phyloP scores from a whole-genome alignment of 2,113 vertebrate genomes.

The Theropithecus gelada region DNA sequence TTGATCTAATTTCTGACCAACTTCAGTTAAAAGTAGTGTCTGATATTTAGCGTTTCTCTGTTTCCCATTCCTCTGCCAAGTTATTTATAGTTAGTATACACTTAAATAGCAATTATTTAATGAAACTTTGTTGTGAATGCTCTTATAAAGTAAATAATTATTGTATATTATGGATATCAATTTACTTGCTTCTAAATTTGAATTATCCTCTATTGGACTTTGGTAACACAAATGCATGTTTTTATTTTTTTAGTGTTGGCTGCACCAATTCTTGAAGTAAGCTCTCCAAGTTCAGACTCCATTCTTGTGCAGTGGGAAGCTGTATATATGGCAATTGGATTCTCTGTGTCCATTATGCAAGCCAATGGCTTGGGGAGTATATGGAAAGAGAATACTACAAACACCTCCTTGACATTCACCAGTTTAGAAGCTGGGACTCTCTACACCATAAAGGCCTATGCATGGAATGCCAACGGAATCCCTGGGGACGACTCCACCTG shows the following conservation, averaged over 20 bases:
- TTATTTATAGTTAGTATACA: background rate
- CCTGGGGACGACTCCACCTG: conserved; percentile 89
- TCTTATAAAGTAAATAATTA: conserved; percentile 22
- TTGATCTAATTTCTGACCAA: conserved; percentile 48
- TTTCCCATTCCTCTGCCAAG: background rate
- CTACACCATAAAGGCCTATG: conserved; percentile 91
- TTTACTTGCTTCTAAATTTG: conserved; percentile 19
- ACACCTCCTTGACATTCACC: conserved; percentile 84
- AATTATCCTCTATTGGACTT: background rate
- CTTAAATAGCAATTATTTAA: conserved; percentile 1
- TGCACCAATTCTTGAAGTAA: conserved; percentile 85
- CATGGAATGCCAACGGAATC: conserved; percentile 88
- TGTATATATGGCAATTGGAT: conserved; percentile 86
- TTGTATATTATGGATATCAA: background rate
- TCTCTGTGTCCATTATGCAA: conserved; percentile 89
- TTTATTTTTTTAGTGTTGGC: conserved; percentile 86
- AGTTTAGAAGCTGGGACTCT: conserved; percentile 88
- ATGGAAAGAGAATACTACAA: conserved; percentile 88
- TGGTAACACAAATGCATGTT: background rate
- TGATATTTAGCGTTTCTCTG: background rate
- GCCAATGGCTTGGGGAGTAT: conserved; percentile 87
- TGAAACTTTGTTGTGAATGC: background rate
- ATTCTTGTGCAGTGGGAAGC: conserved; percentile 89
- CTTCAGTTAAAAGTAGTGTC: background rate
- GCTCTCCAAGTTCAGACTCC: conserved; percentile 84